These are phyloP conservation scores for Homarus gammarus DNA, from an alignment of 2,888 invertebrate genomes.

Conservation along the genomic window DNA sequence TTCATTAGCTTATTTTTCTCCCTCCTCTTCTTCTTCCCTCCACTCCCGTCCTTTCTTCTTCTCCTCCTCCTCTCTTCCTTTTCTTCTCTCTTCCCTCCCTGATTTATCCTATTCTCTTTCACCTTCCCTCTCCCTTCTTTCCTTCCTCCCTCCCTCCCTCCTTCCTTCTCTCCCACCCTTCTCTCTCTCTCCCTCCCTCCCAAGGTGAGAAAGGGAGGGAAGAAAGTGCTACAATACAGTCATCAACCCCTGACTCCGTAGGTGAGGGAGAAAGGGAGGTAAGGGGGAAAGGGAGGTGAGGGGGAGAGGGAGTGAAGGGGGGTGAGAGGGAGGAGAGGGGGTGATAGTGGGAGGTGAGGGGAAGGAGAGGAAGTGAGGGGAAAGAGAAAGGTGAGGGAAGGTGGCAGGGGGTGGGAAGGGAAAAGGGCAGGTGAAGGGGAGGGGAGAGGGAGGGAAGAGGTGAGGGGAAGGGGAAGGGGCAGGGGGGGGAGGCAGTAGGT, in stretches of 20 bases:
- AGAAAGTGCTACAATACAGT: too few relatives aligned
- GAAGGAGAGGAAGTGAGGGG: background rate
- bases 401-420: background rate
- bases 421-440: background rate
- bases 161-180: background rate
- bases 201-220: too few relatives aligned
- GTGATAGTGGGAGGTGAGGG: too few relatives aligned
- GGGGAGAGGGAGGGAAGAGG: too few relatives aligned
- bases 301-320: slow-evolving; percentile 17
- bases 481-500: background rate
- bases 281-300: background rate
- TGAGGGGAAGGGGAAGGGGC: background rate
- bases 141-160: background rate
- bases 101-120: background rate
- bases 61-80: too few relatives aligned
- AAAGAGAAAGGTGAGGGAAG: background rate
- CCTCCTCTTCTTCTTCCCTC: too few relatives aligned
- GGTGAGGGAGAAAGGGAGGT: background rate
- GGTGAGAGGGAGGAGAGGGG: background rate
- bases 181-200: background rate
- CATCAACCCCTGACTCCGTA: too few relatives aligned
- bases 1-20: too few relatives aligned
- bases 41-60: too few relatives aligned
- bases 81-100: too few relatives aligned
- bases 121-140: background rate